Conservation (phyloP, 2,888 invertebrate species). For the Eupithecia dodoneata region DNA sequence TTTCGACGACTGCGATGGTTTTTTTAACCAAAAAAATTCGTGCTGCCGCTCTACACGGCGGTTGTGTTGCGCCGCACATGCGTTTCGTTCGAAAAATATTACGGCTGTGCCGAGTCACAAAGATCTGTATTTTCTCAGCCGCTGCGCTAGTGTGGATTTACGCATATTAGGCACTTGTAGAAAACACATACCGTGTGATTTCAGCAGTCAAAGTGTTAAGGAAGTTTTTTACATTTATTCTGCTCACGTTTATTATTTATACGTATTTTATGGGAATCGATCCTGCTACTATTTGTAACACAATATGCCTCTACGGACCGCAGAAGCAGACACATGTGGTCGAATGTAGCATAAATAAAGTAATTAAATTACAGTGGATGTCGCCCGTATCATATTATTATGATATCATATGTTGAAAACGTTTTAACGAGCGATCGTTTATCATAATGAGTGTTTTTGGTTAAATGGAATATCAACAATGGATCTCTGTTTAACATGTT, state of each 20-base stretch:
- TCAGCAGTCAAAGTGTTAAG: background rate
- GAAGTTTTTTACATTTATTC: background rate
- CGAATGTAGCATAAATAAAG: conserved; percentile 30
- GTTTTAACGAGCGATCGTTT: conserved; percentile 13
- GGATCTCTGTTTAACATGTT: background rate
- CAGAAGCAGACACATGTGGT: conserved; percentile 29
- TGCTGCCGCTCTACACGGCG: too few relatives aligned
- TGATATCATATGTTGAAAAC: conserved; percentile 23
- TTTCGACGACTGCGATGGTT: too few relatives aligned
- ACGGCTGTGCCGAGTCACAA: too few relatives aligned
- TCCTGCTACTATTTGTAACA: background rate
- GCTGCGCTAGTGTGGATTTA: too few relatives aligned
- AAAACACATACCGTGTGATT: too few relatives aligned
- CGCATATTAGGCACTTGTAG: too few relatives aligned
- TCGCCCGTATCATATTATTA: conserved; percentile 31
- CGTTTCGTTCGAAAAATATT: too few relatives aligned
- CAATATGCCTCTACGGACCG: background rate
- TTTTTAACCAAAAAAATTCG: too few relatives aligned
- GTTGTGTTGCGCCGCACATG: too few relatives aligned
- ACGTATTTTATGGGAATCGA: background rate
- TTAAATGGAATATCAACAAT: background rate
- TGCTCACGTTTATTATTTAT: background rate
- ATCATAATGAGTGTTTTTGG: conserved; percentile 4
- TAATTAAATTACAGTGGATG: conserved; percentile 20
- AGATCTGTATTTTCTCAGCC: too few relatives aligned